Percentiles rank a stretch among this genome's conserved stretches.
Evolutionary conservation across 2,888 invertebrate genomes (phyloP).

Genomic region (Parnassius apollo): DNA sequence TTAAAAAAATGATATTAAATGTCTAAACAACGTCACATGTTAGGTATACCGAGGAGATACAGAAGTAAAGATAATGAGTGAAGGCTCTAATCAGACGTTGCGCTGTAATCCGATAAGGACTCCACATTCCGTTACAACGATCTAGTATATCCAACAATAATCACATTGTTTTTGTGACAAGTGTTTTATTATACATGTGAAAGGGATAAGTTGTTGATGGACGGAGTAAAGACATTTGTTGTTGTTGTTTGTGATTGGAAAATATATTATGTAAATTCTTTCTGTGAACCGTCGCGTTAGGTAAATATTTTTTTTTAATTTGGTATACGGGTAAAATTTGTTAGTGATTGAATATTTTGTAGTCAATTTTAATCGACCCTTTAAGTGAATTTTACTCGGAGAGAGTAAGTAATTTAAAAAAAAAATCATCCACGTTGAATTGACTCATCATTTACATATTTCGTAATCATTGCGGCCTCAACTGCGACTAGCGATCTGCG

Average conservation of each 20-base stretch:
- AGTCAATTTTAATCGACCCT: no score
- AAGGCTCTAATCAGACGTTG: slow-evolving; percentile 21
- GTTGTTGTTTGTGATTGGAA: slow-evolving; percentile 8
- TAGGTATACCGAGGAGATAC: slow-evolving; percentile 7
- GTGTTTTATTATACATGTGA: not conserved
- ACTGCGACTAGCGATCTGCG: no score
- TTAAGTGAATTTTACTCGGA: no score
- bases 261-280: slow-evolving; percentile 11
- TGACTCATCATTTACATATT: no score
- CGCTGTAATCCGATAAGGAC: slow-evolving; percentile 25
- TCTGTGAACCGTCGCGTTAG: not conserved
- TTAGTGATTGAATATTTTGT: no score
- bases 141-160: slow-evolving; percentile 11
- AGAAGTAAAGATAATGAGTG: slow-evolving; percentile 19
- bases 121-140: slow-evolving; percentile 23
- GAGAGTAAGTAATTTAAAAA: no score
- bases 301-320: not conserved
- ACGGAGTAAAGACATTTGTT: not conserved
- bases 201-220: not conserved
- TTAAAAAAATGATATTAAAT: no score
- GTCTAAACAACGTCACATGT: slow-evolving; percentile 9
- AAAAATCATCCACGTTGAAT: no score
- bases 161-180: slow-evolving; percentile 6
- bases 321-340: no score
- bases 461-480: no score